phyloP scores from a whole-genome alignment of 2,113 vertebrate species.

The Clarias magur region DNA sequence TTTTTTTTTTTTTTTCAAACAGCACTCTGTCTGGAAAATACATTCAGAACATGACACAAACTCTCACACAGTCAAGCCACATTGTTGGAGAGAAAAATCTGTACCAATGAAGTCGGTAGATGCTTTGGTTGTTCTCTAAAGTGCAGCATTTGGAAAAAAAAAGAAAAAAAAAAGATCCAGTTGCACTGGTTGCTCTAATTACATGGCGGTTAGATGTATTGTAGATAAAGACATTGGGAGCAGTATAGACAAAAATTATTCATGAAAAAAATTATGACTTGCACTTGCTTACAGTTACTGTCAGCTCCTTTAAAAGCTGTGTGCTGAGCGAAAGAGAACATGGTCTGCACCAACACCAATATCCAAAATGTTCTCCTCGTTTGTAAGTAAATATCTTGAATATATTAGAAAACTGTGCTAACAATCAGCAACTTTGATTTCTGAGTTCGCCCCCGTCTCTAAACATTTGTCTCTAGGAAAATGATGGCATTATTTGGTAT shows the following conservation, averaged over 20 bases:
- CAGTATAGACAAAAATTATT: not conserved
- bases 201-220: not conserved
- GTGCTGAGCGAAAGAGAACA: not conserved
- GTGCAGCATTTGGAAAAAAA: slow-evolving; percentile 14
- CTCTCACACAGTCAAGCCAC: not conserved
- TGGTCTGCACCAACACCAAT: not conserved
- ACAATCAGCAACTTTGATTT: slow-evolving; percentile 13
- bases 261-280: not conserved
- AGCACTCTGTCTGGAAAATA: not conserved
- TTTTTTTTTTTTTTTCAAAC: not conserved
- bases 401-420: slow-evolving; percentile 14
- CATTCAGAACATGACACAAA: slow-evolving; percentile 5
- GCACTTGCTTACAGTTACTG: not conserved
- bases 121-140: slow-evolving; percentile 44
- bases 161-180: not conserved
- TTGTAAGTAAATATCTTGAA: not conserved
- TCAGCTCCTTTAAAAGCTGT: not conserved
- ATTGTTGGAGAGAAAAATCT: not conserved
- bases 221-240: not conserved
- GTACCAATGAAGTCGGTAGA: not conserved
- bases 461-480: slow-evolving; percentile 10
- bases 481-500: slow-evolving; percentile 31
- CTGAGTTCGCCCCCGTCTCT: not conserved
- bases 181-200: not conserved
- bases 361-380: not conserved